Evolutionary conservation across 2,888 invertebrate species (phyloP).

Genomic region (Drosophila formosana): DNA sequence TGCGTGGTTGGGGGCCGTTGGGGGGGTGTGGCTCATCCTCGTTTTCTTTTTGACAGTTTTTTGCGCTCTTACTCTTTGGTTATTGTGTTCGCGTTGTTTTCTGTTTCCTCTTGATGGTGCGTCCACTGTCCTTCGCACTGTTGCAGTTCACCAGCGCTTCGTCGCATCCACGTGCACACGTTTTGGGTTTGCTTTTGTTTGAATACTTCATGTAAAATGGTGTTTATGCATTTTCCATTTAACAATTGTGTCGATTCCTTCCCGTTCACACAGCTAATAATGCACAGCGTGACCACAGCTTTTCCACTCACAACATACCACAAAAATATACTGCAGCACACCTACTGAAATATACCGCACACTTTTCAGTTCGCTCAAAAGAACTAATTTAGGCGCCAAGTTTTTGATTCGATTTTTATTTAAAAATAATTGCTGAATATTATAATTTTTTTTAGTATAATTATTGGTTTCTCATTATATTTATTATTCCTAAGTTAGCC

Average conservation of each 20-base stretch:
- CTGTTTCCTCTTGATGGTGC: conserved; percentile 8
- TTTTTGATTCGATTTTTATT: background rate
- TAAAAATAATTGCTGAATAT: background rate
- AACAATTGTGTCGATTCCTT: conserved; percentile 41
- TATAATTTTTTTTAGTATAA: too few species aligned
- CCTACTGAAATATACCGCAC: background rate
- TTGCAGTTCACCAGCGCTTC: conserved; percentile 44
- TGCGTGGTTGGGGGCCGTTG: conserved; percentile 34
- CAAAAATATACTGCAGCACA: background rate
- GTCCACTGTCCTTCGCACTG: conserved; percentile 22
- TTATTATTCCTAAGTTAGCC: too few species aligned
- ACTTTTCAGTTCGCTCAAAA: background rate
- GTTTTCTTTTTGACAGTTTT: conserved; percentile 16
- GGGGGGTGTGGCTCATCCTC: conserved; percentile 51
- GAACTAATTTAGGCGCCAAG: background rate
- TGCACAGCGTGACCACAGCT: background rate
- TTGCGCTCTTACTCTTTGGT: conserved; percentile 20
- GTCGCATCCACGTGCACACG: conserved; percentile 63
- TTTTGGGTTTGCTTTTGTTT: conserved; percentile 58
- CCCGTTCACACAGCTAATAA: conserved; percentile 1
- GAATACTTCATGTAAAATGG: conserved; percentile 63
- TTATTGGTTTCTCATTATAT: too few species aligned
- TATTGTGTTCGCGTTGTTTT: background rate
- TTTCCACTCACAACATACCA: background rate
- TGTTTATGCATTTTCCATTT: conserved; percentile 61